Evolutionary conservation across 1,140 invertebrate species (phyloP), one percentile per base, ranked within the genome.

Genomic region (Drosophila ercepeae): DNA sequence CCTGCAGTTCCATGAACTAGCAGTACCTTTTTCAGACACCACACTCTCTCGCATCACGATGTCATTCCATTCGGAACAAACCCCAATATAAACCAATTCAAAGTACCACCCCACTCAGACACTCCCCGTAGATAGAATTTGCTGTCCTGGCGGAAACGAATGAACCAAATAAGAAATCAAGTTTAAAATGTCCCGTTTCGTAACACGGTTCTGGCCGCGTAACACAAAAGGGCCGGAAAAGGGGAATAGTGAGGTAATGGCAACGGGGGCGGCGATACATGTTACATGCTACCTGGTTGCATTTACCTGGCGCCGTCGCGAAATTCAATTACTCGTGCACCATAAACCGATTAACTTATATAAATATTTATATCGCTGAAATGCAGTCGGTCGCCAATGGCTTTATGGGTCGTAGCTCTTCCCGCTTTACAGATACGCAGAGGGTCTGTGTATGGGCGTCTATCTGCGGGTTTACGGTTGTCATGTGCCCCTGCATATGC

Each of bases 281-380:
- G 64, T 67, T 45, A 68, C 64, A 45, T 32, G 58, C 34, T 65
- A 64, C 61, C 61, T 67, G 61, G 67, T 23, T 70, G 45, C 64
- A 53, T 68, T 68, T 70, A 71, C 65, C 68, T 61, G 69, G 69
- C 49, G 68, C 69, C 69, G 57, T 71, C 42, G 58, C 58, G 68
- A 67, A 86, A 86, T 86, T 86, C 81, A 86, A 86, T 86, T 86
- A 86, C 82, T 86, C 82, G 81, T 86, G 81, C 82, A 44, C 82
- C 81, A 86, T 86, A 86, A 86, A 88, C 81, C 81, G 81, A 86
- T 86, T 86, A 86, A 86, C 82, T 86, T 86, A 72, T 86, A 86
- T 86, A 88, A 86, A 86, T 86, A 86, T 86, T 86, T 86, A 86
- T 86, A 86, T 86, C 81, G 72, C 41, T 77, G 76, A 86, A 76